phyloP scores from a whole-genome alignment of 2,888 invertebrate species.

The Leucoptera coffeella region DNA sequence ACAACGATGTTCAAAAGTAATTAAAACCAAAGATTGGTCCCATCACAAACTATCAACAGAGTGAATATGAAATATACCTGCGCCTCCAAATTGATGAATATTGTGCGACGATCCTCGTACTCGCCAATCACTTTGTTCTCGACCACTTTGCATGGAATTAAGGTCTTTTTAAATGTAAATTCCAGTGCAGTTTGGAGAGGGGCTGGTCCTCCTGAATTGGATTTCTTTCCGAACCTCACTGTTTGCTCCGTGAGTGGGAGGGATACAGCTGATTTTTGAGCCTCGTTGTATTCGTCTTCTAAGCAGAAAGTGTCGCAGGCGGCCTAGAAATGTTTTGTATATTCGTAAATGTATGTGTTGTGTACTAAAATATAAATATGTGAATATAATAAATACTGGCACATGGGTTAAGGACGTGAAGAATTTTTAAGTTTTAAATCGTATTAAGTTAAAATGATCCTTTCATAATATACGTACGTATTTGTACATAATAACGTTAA shows the following conservation, averaged over 20 bases:
- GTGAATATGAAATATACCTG: too few species aligned
- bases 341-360: too few species aligned
- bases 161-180: conserved; percentile 22
- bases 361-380: too few species aligned
- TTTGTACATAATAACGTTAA: too few species aligned
- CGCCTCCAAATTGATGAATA: conserved; percentile 54
- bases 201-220: conserved; percentile 12
- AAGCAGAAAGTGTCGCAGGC: conserved; percentile 91
- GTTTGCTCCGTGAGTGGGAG: conserved; percentile 69
- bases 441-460: too few species aligned
- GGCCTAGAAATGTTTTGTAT: conserved; percentile 48
- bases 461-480: too few species aligned
- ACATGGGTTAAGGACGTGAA: too few species aligned
- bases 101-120: conserved; percentile 45
- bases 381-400: too few species aligned
- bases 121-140: conserved; percentile 55
- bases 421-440: too few species aligned
- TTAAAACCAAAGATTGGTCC: too few species aligned
- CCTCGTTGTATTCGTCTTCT: conserved; percentile 81
- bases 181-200: conserved; percentile 22
- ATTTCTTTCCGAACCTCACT: conserved; percentile 60
- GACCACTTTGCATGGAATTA: conserved; percentile 48
- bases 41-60: too few species aligned
- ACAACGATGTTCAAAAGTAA: too few species aligned
- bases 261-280: conserved; percentile 67